Conservation (phyloP, 2,888 invertebrate genomes). For the Labia minor region DNA sequence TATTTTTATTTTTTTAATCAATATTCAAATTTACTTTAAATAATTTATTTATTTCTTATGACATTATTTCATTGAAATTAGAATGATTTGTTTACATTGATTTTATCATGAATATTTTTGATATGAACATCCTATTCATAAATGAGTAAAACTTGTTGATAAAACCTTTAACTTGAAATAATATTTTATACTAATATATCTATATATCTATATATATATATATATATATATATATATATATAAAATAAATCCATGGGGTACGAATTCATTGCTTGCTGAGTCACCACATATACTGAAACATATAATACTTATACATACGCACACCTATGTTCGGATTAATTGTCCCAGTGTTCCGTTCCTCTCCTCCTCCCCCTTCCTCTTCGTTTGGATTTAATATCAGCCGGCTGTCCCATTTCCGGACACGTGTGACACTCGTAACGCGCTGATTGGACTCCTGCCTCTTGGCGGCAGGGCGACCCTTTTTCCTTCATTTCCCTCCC, state of each 20-base stretch:
- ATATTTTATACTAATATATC: no score
- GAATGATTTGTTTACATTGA: no score
- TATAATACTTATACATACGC: neutral
- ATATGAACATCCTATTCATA: no score
- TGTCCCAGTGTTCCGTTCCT: neutral
- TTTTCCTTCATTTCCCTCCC: neutral
- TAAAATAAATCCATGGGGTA: neutral
- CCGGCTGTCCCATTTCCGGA: neutral
- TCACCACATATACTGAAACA: neutral
- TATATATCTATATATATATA: no score
- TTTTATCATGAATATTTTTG: no score
- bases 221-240: no score
- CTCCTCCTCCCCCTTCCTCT: neutral
- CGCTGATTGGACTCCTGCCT: neutral
- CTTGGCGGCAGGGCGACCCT: neutral
- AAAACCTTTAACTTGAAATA: no score
- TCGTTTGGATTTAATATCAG: conserved; percentile 4
- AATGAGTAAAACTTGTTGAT: no score
- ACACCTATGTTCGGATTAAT: neutral
- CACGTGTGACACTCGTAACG: conserved; percentile 8
- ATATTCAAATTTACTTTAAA: no score
- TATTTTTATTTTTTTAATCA: no score
- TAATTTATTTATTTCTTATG: no score
- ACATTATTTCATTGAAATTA: no score
- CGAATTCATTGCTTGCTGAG: neutral